Evolutionary conservation across 2,888 invertebrate genomes (phyloP), one percentile per base, ranked within the genome.

Genomic region (Listrodromus nycthemerus): DNA sequence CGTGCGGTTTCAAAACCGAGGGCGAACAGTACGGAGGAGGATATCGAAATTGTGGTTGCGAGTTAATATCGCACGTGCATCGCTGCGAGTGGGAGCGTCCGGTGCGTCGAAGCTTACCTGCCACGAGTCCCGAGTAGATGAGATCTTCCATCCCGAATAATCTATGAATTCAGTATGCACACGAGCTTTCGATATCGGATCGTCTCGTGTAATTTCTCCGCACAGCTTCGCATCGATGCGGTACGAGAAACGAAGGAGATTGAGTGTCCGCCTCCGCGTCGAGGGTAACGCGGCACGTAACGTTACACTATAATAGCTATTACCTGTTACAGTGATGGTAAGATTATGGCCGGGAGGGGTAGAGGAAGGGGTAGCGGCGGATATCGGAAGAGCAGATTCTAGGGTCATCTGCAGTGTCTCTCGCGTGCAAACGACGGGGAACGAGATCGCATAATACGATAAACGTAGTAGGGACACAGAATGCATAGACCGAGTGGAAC

Each of bases 391-490:
- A 83, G 30, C 33, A 63, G 24, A 50, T 77, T 37, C 80, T 66
- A 71, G 71, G 83, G 61, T 83, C 70, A 76, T 80, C 75, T 75
- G 61, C 21, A 33, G 33, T 48, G 37, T 73, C 58, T 82, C 80
- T 71, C 37, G 80, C 67, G 83, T 80, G 83, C 71, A 80, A 83
- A 83, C 83, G 80, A 80, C 73, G 67, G 58, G 55, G 24, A 76
- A 70, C 65, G 75, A 76, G 83, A 83, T 83, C 52, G 76, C 71
- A 75, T 41, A 76, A 67, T 58, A 61, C 61, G 83, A 83, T 80
- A 83, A 83, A 50, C 67, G 27, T 21, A 58, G 37, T 52, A 30
- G 27, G 48, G 61, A 48, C 41, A 37, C 19, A 61, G 41, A 41
- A 19, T 19, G 52, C 69, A 69, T 2, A 7, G 69, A 69, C 66